Conservation (phyloP, 2,797 vertebrate genomes). For the Buphagus erythrorhynchus region DNA sequence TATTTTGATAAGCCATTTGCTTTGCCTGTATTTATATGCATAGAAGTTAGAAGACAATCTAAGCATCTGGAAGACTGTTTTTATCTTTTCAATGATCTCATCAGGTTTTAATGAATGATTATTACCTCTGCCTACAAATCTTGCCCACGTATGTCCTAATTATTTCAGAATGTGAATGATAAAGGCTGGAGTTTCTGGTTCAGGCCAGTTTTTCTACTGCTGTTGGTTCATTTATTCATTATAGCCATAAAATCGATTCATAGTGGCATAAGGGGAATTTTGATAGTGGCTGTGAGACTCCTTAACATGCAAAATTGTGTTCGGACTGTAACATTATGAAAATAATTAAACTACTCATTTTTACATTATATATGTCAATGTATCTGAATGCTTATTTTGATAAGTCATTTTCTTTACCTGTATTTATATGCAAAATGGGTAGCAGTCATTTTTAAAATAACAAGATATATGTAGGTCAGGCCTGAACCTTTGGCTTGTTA, state of each 20-base stretch:
- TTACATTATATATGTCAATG: neutral
- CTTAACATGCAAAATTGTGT: neutral
- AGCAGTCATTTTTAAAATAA: neutral
- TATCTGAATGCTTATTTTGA: neutral
- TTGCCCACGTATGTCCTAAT: neutral
- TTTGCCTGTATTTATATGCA: neutral
- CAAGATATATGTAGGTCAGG: neutral
- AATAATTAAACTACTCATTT: neutral
- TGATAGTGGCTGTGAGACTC: conserved; percentile 5
- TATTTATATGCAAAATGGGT: neutral
- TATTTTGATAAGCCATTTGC: neutral
- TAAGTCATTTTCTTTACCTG: neutral
- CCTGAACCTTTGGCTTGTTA: neutral
- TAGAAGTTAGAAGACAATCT: neutral
- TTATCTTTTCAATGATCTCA: neutral
- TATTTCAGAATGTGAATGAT: neutral
- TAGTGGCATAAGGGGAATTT: neutral
- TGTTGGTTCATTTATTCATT: neutral
- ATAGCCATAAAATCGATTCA: neutral
- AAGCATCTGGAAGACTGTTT: neutral
- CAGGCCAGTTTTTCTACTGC: neutral
- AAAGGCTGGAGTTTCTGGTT: neutral
- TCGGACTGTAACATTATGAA: neutral
- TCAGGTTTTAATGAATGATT: neutral
- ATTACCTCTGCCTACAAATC: neutral